Base-by-base conservation (phyloP, 2,888 invertebrate species). In the Drosophila limbata region DNA sequence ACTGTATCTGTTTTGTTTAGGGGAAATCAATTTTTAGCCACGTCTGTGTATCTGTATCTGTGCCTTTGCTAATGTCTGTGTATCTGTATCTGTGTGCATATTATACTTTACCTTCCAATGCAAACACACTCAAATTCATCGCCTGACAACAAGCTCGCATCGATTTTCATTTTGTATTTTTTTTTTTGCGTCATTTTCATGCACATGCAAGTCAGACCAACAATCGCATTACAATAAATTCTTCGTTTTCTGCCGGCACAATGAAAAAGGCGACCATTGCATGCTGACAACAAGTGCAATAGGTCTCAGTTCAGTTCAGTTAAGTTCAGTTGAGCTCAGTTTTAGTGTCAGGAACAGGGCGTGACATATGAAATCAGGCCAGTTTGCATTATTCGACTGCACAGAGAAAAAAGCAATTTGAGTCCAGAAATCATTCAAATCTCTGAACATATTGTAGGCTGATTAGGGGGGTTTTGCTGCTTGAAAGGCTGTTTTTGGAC, bases 141-240 rank as follows among this genome's bases (percentile, higher is more conserved):
- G 82, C 85, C 81, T 87, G 83, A 77, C 88, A 77, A 69, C 66
- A 72, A 52, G 63, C 62, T 65, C 66, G 66, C 81, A 84, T 84
- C 84, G 88, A 84, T 88, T 88, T 84, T 77, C 28, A 47, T 33
- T 25, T 39, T 28, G 31, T 69, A 75, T 64, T 59, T 35, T 31
- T 35, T 17, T 40, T 56, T 52, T 31, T 64, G 59, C 60, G 39
- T 53, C 57, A 42, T 60, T 60, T 63, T 47, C 55, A 61, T 48
- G 63, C 88, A 75, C 88, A 75, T 83, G 84, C 88, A 62, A 71
- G 56, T 70, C 62, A 44, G 70, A 62, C 47, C 79, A 67, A 73
- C 86, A 84, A 88, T 84, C 69, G 88, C 86, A 84, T 86, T 84
- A 84, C 84, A 83, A 84, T 84, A 88, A 80, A 88, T 86, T 84